Conservation (phyloP, 2,113 vertebrate species). For the Cromileptes altivelis region DNA sequence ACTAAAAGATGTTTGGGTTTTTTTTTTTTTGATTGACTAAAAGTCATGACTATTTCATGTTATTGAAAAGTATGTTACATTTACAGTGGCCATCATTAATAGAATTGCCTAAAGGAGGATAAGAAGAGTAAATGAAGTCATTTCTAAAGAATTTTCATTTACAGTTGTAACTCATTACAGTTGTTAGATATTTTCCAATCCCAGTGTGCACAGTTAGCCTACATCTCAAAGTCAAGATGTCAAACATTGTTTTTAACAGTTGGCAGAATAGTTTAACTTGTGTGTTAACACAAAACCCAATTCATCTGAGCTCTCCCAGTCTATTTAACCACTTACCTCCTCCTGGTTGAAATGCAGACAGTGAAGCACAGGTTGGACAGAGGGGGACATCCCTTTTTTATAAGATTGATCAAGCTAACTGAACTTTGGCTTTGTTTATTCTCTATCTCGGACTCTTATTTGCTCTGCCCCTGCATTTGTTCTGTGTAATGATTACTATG, state of each 20-base stretch:
- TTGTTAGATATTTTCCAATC: not conserved
- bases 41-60: not conserved
- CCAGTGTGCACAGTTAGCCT: not conserved
- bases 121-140: not conserved
- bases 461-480: slow-evolving; percentile 41
- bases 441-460: slow-evolving; percentile 35
- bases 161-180: not conserved
- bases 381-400: slow-evolving; percentile 31
- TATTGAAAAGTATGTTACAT: not conserved
- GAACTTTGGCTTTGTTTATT: slow-evolving; percentile 77
- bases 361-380: not conserved
- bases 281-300: not conserved
- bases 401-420: not conserved
- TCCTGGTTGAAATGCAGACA: slow-evolving; percentile 12
- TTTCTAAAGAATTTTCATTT: not conserved
- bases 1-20: not conserved
- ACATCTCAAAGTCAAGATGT: not conserved
- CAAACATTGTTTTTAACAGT: not conserved
- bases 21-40: not conserved
- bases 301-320: not conserved
- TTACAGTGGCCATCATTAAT: not conserved
- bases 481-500: slow-evolving; percentile 56
- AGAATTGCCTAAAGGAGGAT: not conserved
- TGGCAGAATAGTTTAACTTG: not conserved
- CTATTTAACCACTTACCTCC: slow-evolving; percentile 43